These are phyloP conservation scores for Labia minor DNA, from an alignment of 2,888 invertebrate species.

Conservation along the genomic window DNA sequence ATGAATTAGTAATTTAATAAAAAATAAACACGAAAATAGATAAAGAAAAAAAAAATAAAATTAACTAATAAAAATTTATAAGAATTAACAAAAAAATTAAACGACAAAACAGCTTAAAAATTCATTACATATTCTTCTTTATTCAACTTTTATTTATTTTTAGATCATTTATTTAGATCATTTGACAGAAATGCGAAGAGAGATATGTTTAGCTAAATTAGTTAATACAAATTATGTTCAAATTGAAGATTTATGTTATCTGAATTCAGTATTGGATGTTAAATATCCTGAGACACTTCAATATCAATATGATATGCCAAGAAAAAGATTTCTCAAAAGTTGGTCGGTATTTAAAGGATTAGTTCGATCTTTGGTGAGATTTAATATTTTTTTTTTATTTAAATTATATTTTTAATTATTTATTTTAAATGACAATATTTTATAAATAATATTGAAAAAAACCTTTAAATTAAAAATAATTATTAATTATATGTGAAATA, in stretches of 20 bases:
- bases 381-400: too few relatives aligned
- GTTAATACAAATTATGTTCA: not conserved
- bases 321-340: not conserved
- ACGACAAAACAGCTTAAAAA: too few relatives aligned
- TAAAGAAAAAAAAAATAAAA: too few relatives aligned
- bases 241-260: slow-evolving; percentile 37
- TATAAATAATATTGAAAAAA: too few relatives aligned
- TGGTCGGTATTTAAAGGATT: not conserved
- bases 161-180: too few relatives aligned
- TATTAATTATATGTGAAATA: too few relatives aligned
- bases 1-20: too few relatives aligned
- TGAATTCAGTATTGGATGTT: slow-evolving; percentile 44
- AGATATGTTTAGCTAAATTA: not conserved
- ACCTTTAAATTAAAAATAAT: too few relatives aligned
- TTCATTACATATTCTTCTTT: not conserved
- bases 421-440: not conserved
- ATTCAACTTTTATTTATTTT: too few relatives aligned
- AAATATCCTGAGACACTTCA: slow-evolving; percentile 36
- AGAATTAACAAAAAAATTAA: too few relatives aligned
- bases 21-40: too few relatives aligned
- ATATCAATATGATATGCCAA: not conserved
- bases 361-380: not conserved
- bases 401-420: not conserved
- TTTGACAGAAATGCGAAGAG: not conserved
- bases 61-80: too few relatives aligned